Evolutionary conservation across 1,140 invertebrate genomes (phyloP).

Genomic region (Drosophila teissieri): DNA sequence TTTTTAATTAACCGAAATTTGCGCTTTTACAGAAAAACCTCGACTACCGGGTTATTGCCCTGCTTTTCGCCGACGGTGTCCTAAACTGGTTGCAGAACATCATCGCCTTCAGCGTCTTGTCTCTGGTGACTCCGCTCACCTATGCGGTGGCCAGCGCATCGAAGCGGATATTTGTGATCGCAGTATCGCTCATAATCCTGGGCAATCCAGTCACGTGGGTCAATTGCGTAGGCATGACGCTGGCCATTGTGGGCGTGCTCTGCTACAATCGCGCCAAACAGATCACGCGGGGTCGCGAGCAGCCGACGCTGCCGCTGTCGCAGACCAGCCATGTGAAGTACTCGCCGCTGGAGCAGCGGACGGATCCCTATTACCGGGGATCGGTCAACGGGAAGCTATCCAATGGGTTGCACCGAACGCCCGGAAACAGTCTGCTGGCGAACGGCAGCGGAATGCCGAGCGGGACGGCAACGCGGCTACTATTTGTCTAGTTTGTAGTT

Average conservation of each 20-base stretch:
- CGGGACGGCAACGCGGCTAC: conserved; percentile 68
- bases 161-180: conserved; percentile 97
- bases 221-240: conserved; percentile 95
- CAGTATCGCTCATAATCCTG: conserved; percentile 93
- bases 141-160: conserved; percentile 98
- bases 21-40: conserved; percentile 82
- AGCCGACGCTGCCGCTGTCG: conserved; percentile 52
- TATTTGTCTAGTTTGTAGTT: conserved; percentile 78
- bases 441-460: conserved; percentile 75
- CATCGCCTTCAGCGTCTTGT: conserved; percentile 96
- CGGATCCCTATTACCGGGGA: conserved; percentile 68
- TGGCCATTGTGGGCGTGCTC: conserved; percentile 96
- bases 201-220: conserved; percentile 95
- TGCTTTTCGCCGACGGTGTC: conserved; percentile 93
- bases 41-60: conserved; percentile 86
- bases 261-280: conserved; percentile 90
- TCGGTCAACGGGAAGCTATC: conserved; percentile 52
- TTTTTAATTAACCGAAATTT: not conserved
- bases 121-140: conserved; percentile 94
- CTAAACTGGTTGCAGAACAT: conserved; percentile 98
- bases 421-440: conserved; percentile 69
- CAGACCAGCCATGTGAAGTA: conserved; percentile 71
- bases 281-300: conserved; percentile 52
- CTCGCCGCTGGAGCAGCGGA: conserved; percentile 55
- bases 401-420: conserved; percentile 61